These are phyloP conservation scores for Indri indri DNA, from an alignment of 2,113 vertebrate species.

Conservation along the genomic window DNA sequence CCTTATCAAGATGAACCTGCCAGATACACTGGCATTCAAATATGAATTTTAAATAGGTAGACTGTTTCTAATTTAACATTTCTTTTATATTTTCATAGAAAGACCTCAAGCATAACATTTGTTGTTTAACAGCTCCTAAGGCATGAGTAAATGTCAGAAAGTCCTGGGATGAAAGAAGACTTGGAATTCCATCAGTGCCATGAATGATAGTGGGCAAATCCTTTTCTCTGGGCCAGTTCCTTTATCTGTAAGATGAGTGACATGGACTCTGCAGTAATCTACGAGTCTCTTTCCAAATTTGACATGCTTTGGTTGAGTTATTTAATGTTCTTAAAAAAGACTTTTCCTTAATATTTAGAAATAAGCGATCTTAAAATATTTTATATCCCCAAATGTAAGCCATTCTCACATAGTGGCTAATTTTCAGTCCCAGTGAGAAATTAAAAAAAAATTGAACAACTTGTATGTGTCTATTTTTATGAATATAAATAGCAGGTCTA, in stretches of 20 bases:
- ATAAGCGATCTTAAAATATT: conserved; percentile 38
- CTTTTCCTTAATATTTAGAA: conserved; percentile 30
- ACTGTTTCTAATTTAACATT: background rate
- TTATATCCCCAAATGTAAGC: background rate
- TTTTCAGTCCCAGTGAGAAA: background rate
- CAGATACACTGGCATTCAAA: background rate
- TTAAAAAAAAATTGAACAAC: background rate
- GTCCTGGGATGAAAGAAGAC: background rate
- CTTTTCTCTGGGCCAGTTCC: background rate
- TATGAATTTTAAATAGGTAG: background rate
- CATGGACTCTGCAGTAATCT: background rate
- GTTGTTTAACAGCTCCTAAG: background rate
- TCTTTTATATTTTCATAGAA: conserved; percentile 13
- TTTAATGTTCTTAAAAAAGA: background rate
- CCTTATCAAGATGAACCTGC: conserved; percentile 6
- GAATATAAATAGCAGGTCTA: background rate
- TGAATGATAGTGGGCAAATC: background rate
- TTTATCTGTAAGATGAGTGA: conserved; percentile 10
- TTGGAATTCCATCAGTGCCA: background rate
- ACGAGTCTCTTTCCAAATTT: background rate
- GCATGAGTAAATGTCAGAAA: background rate
- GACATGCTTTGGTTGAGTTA: background rate
- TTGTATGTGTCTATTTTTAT: background rate
- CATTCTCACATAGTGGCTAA: background rate
- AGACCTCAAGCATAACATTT: background rate